These are phyloP conservation scores for Crocallis elinguaria DNA, from an alignment of 2,888 invertebrate genomes.

Conservation along the genomic window DNA sequence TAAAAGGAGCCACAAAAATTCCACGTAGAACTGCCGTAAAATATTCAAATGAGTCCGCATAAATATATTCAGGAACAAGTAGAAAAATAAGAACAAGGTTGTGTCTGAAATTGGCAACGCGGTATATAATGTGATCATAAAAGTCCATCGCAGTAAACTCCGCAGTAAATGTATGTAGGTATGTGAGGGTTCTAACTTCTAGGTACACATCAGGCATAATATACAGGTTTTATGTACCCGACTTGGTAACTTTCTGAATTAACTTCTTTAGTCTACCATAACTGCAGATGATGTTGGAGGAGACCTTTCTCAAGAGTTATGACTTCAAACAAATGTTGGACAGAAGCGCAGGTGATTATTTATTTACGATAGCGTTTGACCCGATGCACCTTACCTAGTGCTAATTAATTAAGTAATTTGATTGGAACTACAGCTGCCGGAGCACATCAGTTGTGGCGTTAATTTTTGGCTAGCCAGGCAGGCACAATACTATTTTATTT, in stretches of 20 bases:
- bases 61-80: conserved; percentile 46
- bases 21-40: conserved; percentile 36
- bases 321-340: too few relatives aligned
- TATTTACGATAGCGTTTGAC: too few relatives aligned
- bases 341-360: too few relatives aligned
- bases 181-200: conserved; percentile 7
- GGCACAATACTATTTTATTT: too few relatives aligned
- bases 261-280: neutral
- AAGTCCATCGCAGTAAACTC: conserved; percentile 35
- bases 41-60: conserved; percentile 47
- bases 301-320: too few relatives aligned
- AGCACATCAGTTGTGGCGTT: too few relatives aligned
- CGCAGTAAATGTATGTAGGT: conserved; percentile 5
- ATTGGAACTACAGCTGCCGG: too few relatives aligned
- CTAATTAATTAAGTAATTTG: too few relatives aligned
- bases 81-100: conserved; percentile 39
- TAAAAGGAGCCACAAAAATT: conserved; percentile 24
- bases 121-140: conserved; percentile 46
- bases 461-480: too few relatives aligned
- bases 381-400: too few relatives aligned
- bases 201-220: neutral
- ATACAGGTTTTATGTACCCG: conserved; percentile 6
- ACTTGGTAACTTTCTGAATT: conserved; percentile 1
- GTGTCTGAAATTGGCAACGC: conserved; percentile 45
- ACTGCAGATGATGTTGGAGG: too few relatives aligned